A percentile compares a stretch with the other conserved stretches of the same genome.
phyloP scores from a whole-genome alignment of 2,888 invertebrate genomes.

The Meiosimyza decipiens region DNA sequence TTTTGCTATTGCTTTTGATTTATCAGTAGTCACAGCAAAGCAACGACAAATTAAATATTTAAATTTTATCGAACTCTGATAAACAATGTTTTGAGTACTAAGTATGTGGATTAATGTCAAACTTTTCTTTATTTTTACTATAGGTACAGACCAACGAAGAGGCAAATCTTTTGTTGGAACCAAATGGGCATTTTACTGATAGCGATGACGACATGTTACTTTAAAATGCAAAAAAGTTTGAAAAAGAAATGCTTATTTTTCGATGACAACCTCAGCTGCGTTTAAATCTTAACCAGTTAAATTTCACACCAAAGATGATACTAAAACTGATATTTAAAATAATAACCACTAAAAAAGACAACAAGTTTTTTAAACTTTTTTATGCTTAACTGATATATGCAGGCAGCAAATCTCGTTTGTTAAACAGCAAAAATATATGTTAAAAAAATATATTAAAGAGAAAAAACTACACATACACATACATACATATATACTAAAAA shows the following conservation, averaged over 20 bases:
- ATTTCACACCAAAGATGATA: conserved; percentile 14
- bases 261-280: neutral
- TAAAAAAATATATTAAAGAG: too few species aligned
- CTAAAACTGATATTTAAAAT: neutral
- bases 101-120: neutral
- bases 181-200: conserved; percentile 63
- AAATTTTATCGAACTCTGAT: neutral
- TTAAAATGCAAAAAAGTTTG: conserved; percentile 44
- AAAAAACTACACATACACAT: neutral
- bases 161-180: conserved; percentile 61
- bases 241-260: conserved; percentile 18
- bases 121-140: conserved; percentile 10
- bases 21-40: too few species aligned
- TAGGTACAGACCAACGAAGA: conserved; percentile 63
- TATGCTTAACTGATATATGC: neutral
- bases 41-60: neutral
- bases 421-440: too few species aligned
- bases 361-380: neutral
- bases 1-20: too few species aligned
- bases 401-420: too few species aligned
- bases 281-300: neutral
- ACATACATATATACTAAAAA: neutral
- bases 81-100: neutral
- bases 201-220: conserved; percentile 65
- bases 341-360: neutral